Evolutionary conservation across 2,797 vertebrate genomes (phyloP).

Genomic region (Acipenser ruthenus): DNA sequence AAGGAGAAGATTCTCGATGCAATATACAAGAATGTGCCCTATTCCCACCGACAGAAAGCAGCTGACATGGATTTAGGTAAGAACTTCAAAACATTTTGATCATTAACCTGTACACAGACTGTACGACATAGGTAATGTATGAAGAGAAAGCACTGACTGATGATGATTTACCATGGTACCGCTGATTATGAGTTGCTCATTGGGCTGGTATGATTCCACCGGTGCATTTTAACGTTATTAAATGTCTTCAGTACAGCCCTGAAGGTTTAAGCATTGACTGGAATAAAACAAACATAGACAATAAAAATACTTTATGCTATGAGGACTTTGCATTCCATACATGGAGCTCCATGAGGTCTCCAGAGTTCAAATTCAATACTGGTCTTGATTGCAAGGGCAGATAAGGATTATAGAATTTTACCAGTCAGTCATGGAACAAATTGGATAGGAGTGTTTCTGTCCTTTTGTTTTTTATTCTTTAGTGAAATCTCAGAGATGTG

Average conservation of each 20-base stretch:
- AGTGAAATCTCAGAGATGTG: slow-evolving; percentile 27
- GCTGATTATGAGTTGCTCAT: no score
- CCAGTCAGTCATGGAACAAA: slow-evolving; percentile 57
- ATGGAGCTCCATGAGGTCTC: background rate
- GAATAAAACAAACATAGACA: slow-evolving; percentile 8
- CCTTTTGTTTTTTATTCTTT: slow-evolving; percentile 53
- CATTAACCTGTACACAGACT: no score
- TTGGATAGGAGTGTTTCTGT: slow-evolving; percentile 58
- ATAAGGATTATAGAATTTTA: slow-evolving; percentile 81
- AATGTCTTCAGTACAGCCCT: background rate
- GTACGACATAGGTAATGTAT: no score
- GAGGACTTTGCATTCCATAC: slow-evolving; percentile 18
- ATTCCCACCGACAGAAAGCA: slow-evolving; percentile 88
- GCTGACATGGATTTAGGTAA: slow-evolving; percentile 94
- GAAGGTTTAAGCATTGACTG: background rate
- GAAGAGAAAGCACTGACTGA: no score
- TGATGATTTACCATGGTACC: no score
- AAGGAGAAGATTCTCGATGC: slow-evolving; percentile 97
- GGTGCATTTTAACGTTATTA: no score
- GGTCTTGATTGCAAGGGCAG: slow-evolving; percentile 57
- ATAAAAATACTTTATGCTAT: background rate
- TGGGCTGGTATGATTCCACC: no score
- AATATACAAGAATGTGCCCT: slow-evolving; percentile 94
- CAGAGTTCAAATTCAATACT: slow-evolving; percentile 54
- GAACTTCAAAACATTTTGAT: slow-evolving; percentile 12